Percentiles rank a stretch among this genome's conserved stretches.
These are phyloP conservation scores for Xestia xanthographa DNA, from an alignment of 2,888 invertebrate genomes.

Conservation along the genomic window DNA sequence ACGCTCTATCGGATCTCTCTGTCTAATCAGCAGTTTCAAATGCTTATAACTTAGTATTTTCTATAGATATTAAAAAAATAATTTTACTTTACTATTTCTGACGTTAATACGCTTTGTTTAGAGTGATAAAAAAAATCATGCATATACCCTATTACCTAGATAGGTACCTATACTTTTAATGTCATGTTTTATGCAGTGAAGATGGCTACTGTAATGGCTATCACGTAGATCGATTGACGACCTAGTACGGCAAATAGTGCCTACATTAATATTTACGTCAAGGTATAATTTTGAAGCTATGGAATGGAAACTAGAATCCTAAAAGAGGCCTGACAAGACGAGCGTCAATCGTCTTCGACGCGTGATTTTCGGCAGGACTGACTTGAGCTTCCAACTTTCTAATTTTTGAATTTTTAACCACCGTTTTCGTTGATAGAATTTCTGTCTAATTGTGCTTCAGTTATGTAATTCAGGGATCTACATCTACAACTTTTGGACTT, in stretches of 20 bases:
- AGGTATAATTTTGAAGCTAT: background rate
- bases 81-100: too few species aligned
- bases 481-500: too few species aligned
- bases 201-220: background rate
- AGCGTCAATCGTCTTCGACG: background rate
- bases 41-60: too few species aligned
- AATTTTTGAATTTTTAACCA: background rate
- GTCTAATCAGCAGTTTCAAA: too few species aligned
- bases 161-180: background rate
- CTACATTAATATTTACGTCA: background rate
- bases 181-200: conserved; percentile 18
- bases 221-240: conserved; percentile 2
- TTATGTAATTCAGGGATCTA: too few species aligned
- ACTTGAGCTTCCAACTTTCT: background rate
- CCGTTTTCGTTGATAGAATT: background rate
- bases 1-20: too few species aligned
- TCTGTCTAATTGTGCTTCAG: background rate
- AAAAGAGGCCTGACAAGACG: background rate
- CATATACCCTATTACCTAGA: too few species aligned
- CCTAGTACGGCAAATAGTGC: background rate
- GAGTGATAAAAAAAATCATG: too few species aligned
- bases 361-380: background rate
- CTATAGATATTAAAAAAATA: too few species aligned
- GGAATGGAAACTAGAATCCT: background rate
- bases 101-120: too few species aligned